Evolutionary conservation across 2,797 vertebrate genomes (phyloP).

Genomic region (Argentina silus): DNA sequence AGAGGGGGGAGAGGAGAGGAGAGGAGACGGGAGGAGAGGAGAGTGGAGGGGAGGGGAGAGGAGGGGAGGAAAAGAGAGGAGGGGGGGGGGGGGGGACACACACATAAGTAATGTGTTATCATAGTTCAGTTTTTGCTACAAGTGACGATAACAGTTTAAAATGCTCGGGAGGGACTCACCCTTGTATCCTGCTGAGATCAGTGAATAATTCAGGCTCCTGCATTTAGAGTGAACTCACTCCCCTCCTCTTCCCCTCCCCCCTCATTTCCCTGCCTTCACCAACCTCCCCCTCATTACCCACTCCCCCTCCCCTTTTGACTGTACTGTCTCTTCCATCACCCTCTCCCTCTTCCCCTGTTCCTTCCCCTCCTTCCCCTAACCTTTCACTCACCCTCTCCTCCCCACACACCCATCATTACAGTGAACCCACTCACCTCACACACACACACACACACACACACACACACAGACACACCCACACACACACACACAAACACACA

Average conservation of each 20-base stretch:
- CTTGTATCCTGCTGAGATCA: slow-evolving; percentile 50
- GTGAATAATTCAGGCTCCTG: slow-evolving; percentile 69
- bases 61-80: background rate
- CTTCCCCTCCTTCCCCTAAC: slow-evolving; percentile 20
- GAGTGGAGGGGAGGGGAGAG: too few species aligned
- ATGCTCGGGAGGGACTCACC: slow-evolving; percentile 39
- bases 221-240: slow-evolving; percentile 64
- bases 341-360: slow-evolving; percentile 7
- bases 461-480: too few species aligned
- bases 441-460: background rate
- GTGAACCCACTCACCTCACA: background rate
- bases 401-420: background rate
- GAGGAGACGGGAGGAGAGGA: background rate
- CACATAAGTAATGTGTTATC: slow-evolving; percentile 22
- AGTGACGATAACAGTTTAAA: slow-evolving; percentile 44
- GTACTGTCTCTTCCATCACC: slow-evolving; percentile 3
- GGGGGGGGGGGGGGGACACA: slow-evolving; percentile 23
- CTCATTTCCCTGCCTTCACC: background rate
- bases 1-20: background rate
- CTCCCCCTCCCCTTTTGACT: too few species aligned
- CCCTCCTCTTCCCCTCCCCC: slow-evolving; percentile 18
- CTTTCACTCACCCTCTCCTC: slow-evolving; percentile 20
- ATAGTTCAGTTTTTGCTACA: background rate
- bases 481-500: too few species aligned
- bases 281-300: slow-evolving; percentile 8